A percentile compares a stretch with the other conserved stretches of the same genome.
Conservation (phyloP, 2,113 vertebrate species). For the Triplophysa siluroides region DNA sequence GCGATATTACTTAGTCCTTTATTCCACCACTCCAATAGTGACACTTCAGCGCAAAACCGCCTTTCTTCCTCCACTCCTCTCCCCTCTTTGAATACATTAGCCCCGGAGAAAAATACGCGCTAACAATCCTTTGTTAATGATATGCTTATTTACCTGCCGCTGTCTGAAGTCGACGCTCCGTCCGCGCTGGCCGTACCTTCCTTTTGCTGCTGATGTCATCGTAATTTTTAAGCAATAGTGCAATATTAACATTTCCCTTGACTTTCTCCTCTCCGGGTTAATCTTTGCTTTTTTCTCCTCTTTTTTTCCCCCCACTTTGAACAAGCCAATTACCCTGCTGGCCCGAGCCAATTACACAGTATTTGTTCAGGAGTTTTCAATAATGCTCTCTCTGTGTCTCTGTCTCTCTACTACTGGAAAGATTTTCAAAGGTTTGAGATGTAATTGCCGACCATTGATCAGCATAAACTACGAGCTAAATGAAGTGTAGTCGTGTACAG, state of each 20-base stretch:
- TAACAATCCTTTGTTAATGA: conserved; percentile 80
- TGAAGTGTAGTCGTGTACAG: conserved; percentile 44
- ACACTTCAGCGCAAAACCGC: conserved; percentile 76
- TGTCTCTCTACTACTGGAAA: conserved; percentile 24
- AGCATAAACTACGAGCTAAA: conserved; percentile 42
- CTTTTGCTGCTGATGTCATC: conserved; percentile 62
- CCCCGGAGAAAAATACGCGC: conserved; percentile 64
- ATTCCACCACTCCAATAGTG: conserved; percentile 54
- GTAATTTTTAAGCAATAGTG: conserved; percentile 58
- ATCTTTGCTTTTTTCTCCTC: conserved; percentile 49
- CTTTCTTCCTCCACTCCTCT: conserved; percentile 16
- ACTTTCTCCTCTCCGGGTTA: conserved; percentile 51
- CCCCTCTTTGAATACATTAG: conserved; percentile 73
- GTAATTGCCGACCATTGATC: conserved; percentile 53
- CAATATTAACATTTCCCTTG: conserved; percentile 59
- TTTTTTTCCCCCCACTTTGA: conserved; percentile 52
- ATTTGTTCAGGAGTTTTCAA: conserved; percentile 78
- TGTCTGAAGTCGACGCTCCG: conserved; percentile 42
- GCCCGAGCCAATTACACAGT: conserved; percentile 66
- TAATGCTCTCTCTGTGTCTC: conserved; percentile 59
- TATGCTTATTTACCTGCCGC: conserved; percentile 75
- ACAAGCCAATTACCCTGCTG: conserved; percentile 68
- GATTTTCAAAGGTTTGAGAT: conserved; percentile 28
- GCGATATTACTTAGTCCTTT: conserved; percentile 65
- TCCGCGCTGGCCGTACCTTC: conserved; percentile 15